A percentile compares a stretch with the other conserved stretches of the same genome.
Conservation (phyloP, 2,888 invertebrate genomes). For the Leucoptera coffeella region DNA sequence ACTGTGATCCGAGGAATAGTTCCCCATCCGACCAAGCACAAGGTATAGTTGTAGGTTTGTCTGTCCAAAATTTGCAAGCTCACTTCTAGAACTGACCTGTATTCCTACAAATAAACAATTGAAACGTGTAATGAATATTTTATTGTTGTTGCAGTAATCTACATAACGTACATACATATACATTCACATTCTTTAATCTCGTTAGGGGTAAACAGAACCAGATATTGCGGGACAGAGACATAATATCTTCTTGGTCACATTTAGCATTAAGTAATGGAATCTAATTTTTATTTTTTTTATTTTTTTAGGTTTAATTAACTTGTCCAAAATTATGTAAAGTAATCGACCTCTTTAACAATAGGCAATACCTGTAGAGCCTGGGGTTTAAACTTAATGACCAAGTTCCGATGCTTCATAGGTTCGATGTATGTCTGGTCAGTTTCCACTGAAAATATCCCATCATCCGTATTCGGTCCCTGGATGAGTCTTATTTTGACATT, state of each 20-base stretch:
- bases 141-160: too few relatives aligned
- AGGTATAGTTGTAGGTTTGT: conserved; percentile 27
- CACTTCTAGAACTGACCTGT: conserved; percentile 35
- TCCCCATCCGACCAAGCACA: conserved; percentile 39
- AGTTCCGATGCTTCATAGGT: conserved; percentile 29
- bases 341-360: too few relatives aligned
- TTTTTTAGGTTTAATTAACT: too few relatives aligned
- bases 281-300: too few relatives aligned
- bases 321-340: too few relatives aligned
- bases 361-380: conserved; percentile 24
- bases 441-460: conserved; percentile 28
- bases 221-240: too few relatives aligned
- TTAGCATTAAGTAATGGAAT: too few relatives aligned
- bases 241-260: too few relatives aligned
- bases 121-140: conserved; percentile 1
- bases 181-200: too few relatives aligned
- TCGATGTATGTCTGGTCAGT: conserved; percentile 35
- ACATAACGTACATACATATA: too few relatives aligned
- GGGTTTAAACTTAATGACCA: conserved; percentile 33
- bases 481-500: conserved; percentile 27
- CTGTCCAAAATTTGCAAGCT: conserved; percentile 30
- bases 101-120: conserved; percentile 20
- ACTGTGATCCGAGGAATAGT: conserved; percentile 33
- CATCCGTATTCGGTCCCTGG: conserved; percentile 24
- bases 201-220: too few relatives aligned